Evolutionary conservation across 2,888 invertebrate genomes (phyloP).

Genomic region (Cotesia congregata): DNA sequence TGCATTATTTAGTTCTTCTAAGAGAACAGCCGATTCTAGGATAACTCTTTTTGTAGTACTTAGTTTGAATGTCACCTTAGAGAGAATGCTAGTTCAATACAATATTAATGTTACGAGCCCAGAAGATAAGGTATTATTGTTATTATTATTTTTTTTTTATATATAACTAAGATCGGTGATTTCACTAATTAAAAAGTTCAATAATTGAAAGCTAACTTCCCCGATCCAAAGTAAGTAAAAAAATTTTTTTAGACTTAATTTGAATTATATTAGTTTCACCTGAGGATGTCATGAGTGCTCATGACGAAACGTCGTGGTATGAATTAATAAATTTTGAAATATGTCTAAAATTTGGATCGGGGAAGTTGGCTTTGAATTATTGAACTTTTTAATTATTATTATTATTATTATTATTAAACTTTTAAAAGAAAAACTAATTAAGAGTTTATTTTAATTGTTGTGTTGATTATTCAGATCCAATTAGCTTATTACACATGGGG

Average conservation of each 20-base stretch:
- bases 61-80: conserved; percentile 71
- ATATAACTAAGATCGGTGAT: background rate
- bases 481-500: conserved; percentile 57
- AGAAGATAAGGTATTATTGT: conserved; percentile 55
- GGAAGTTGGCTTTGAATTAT: background rate
- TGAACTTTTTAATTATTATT: background rate
- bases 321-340: too few species aligned
- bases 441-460: background rate
- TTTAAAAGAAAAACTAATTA: conserved; percentile 1
- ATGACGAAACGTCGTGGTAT: too few species aligned
- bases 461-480: conserved; percentile 46
- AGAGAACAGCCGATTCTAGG: conserved; percentile 73
- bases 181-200: background rate
- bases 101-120: conserved; percentile 48
- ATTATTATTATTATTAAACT: background rate
- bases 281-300: too few species aligned
- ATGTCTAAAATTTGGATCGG: too few species aligned
- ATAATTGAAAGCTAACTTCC: too few species aligned
- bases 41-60: conserved; percentile 73
- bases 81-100: conserved; percentile 69
- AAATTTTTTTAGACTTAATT: background rate
- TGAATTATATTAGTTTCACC: too few species aligned
- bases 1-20: conserved; percentile 74
- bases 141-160: background rate
- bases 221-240: background rate